phyloP scores from a whole-genome alignment of 1,140 invertebrate genomes.

The Luehdorfia chinensis region DNA sequence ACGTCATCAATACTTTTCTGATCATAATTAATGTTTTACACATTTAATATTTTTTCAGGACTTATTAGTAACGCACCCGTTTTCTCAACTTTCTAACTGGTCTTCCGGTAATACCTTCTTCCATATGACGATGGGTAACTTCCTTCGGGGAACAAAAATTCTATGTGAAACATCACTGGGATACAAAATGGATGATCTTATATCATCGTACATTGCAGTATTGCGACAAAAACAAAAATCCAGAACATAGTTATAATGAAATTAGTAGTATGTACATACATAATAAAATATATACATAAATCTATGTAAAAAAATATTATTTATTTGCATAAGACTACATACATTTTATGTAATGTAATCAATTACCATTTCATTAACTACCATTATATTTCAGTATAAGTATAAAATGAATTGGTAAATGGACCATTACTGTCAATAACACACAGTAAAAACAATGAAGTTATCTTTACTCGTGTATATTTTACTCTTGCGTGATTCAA shows the following conservation, averaged over 20 bases:
- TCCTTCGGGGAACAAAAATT: conserved; percentile 90
- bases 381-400: no score
- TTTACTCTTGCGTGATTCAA: no score
- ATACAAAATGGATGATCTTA: conserved; percentile 98
- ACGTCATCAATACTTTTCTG: no score
- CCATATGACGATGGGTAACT: conserved; percentile 94
- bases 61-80: conserved; percentile 89
- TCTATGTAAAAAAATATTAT: conserved; percentile 2
- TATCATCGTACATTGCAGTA: conserved; percentile 90
- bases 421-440: no score
- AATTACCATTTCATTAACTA: no score
- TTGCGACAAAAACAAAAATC: conserved; percentile 59
- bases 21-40: no score
- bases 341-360: not conserved
- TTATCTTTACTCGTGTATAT: no score
- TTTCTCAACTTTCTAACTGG: conserved; percentile 94
- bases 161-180: conserved; percentile 95
- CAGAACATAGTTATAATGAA: conserved; percentile 16
- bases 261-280: conserved; percentile 5
- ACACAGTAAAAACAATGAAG: no score
- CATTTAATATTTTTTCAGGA: conserved; percentile 78
- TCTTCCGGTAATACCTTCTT: conserved; percentile 96
- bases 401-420: no score
- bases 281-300: no score
- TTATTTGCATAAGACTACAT: not conserved